phyloP scores from a whole-genome alignment of 2,797 vertebrate genomes.

The Pseudotriccus pelzelni region DNA sequence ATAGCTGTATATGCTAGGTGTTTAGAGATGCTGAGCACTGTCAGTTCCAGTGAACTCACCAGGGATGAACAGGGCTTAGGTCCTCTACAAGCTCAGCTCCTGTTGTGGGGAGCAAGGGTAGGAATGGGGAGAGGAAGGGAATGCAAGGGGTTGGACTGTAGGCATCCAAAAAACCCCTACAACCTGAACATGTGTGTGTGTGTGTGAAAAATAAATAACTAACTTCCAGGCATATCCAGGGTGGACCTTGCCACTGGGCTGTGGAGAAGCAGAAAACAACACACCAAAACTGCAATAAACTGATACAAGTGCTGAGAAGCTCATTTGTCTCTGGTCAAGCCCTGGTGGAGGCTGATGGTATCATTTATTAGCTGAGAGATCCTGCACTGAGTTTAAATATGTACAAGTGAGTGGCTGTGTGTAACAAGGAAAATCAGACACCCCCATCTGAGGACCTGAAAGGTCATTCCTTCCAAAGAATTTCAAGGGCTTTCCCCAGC shows the following conservation, averaged over 20 bases:
- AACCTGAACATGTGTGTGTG: not conserved
- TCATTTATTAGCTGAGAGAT: slow-evolving; percentile 62
- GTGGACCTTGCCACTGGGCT: slow-evolving; percentile 1
- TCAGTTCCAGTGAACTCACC: not conserved
- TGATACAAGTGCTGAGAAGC: slow-evolving; percentile 66
- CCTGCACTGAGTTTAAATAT: not conserved
- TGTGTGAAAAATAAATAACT: not conserved
- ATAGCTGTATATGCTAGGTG: not conserved
- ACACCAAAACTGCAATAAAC: slow-evolving; percentile 46
- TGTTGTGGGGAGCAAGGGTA: not conserved
- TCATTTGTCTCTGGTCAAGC: slow-evolving; percentile 47
- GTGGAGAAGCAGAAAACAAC: slow-evolving; percentile 55
- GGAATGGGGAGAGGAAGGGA: not conserved
- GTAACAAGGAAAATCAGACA: not conserved
- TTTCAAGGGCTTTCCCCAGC: not conserved
- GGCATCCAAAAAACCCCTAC: not conserved
- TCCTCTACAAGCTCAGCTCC: not conserved
- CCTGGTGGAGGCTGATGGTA: slow-evolving; percentile 47
- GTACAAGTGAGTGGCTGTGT: slow-evolving; percentile 7
- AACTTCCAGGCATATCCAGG: not conserved
- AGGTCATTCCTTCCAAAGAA: not conserved
- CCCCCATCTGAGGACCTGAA: not conserved
- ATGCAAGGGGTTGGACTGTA: not conserved
- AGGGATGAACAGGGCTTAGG: not conserved
- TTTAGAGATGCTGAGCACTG: not conserved